Evolutionary conservation across 2,113 vertebrate species (phyloP).

Genomic region (Vulpes vulpes): DNA sequence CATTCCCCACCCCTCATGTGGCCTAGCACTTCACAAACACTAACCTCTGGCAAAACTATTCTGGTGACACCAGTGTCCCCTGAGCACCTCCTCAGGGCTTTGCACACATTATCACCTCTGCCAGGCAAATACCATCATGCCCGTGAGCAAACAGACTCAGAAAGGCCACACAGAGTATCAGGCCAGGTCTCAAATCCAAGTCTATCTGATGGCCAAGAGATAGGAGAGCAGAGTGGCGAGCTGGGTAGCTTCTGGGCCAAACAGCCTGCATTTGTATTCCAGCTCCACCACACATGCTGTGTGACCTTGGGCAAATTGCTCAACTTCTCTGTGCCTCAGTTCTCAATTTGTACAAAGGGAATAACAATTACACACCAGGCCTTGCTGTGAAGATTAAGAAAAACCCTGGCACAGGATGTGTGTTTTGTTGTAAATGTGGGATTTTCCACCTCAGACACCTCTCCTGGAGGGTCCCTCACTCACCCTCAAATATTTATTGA

Average conservation of each 20-base stretch:
- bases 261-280: not conserved
- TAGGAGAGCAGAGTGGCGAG: not conserved
- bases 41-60: not conserved
- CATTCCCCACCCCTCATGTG: not conserved
- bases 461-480: not conserved
- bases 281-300: not conserved
- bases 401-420: not conserved
- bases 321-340: not conserved
- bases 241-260: not conserved
- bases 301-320: not conserved
- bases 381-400: not conserved
- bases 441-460: not conserved
- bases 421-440: not conserved
- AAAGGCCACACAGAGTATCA: not conserved
- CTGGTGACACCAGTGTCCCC: not conserved
- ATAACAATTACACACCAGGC: not conserved
- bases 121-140: too few relatives aligned
- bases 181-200: not conserved
- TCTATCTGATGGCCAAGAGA: not conserved
- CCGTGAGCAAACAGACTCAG: not conserved
- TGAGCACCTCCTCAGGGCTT: not conserved
- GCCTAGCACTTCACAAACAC: not conserved
- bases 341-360: not conserved
- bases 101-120: fast-evolving
- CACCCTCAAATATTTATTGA: not conserved